These are phyloP conservation scores for Agriotes lineatus DNA, from an alignment of 2,888 invertebrate genomes.

Conservation along the genomic window DNA sequence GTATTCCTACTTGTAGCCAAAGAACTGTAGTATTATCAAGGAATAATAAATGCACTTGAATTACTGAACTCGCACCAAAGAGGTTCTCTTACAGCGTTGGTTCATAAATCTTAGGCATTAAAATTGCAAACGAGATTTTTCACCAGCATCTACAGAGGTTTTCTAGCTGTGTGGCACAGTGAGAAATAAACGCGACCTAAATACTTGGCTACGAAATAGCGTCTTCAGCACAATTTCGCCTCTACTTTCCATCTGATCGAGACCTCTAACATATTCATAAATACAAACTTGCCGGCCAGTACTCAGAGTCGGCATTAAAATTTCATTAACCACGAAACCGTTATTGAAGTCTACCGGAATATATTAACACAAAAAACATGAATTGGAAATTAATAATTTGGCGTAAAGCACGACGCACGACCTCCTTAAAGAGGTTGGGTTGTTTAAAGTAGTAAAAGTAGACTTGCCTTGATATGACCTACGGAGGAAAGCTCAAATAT, in stretches of 20 bases:
- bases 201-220: background rate
- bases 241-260: slow-evolving; percentile 3
- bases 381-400: background rate
- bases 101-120: too few relatives aligned
- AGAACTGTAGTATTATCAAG: too few relatives aligned
- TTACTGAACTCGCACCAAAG: too few relatives aligned
- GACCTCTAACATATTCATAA: background rate
- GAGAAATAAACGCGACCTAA: slow-evolving; percentile 12
- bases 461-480: slow-evolving; percentile 12
- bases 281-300: background rate
- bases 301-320: background rate
- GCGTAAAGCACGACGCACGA: slow-evolving; percentile 22
- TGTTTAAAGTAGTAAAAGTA: slow-evolving; percentile 39
- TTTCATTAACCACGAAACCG: background rate
- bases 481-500: slow-evolving; percentile 20
- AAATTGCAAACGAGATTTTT: too few relatives aligned
- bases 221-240: background rate
- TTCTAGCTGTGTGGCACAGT: too few relatives aligned
- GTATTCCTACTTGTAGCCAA: too few relatives aligned
- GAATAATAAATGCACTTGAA: too few relatives aligned
- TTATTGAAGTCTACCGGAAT: background rate
- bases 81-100: too few relatives aligned
- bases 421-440: slow-evolving; percentile 25
- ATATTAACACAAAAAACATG: background rate
- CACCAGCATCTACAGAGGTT: too few relatives aligned